Base-by-base conservation (phyloP, 1,140 invertebrate genomes). In the Diprion similis region DNA sequence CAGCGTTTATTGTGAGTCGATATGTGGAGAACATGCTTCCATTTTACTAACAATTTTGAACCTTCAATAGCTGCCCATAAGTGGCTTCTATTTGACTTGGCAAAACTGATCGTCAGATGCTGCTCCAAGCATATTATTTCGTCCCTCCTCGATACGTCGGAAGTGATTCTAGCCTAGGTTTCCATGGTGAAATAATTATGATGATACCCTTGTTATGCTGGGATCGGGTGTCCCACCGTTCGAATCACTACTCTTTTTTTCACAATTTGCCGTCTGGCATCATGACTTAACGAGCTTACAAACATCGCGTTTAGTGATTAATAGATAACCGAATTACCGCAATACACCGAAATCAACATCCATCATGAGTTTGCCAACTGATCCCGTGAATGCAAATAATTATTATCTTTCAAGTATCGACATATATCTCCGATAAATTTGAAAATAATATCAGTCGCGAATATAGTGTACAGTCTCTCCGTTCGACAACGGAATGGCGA, bases 181-280 rank as follows among this genome's bases (percentile, higher is more conserved):
- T 37, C 24, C 24, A 37, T 37, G 51, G 51, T 59, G 51, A 8
- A 37, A 17, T 59, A 59, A 59, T 59, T 59, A 59, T 17, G 11
- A 59, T 59, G n/a, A 59, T 59, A 59, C 51, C 51, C 51, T 59
- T 59, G 51, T 59, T 59, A 6, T 59, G 51, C 51, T 59, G 51
- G 51, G n/a, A 59, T 8, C 9, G 51, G 51, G 9, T 59, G 51
- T 59, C 51, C 51, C 51, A 59, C 51, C 51, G 11, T 59, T 0
- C 6, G 11, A 59, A 59, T 8, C 51, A 59, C 51, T 59, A 59
- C n/a, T 15, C 11, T 15, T 59, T 59, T 59, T 59, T 17, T 59
- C 9, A 13, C 51, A 59, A 59, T 59, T 59, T 3, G 11, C 51
- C 51, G 51, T 59, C 11, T 59, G 51, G 4, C 51, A 17, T 59